Evolutionary conservation across 2,888 invertebrate species (phyloP).

Genomic region (Pseudeuparius sepicola): DNA sequence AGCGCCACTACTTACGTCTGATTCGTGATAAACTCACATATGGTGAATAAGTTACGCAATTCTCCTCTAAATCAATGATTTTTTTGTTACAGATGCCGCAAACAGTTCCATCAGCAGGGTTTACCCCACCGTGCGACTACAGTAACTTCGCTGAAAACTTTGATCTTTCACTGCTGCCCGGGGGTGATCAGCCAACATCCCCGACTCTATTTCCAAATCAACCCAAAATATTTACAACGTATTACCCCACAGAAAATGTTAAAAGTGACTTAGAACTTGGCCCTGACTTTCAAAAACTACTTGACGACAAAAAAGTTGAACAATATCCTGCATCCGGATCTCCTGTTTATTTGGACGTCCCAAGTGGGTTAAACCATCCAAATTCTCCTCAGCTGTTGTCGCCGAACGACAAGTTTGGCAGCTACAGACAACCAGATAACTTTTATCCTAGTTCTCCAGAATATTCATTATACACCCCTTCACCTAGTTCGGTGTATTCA

Average conservation of each 20-base stretch:
- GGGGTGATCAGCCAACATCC: constrained; percentile 46
- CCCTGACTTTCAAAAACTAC: constrained; percentile 37
- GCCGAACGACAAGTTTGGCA: constrained; percentile 42
- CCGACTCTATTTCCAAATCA: constrained; percentile 36
- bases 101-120: constrained; percentile 68
- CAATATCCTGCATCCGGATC: constrained; percentile 37
- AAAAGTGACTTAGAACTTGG: constrained; percentile 30
- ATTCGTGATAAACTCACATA: too few species aligned
- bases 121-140: constrained; percentile 62
- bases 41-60: too few species aligned
- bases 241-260: constrained; percentile 30
- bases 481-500: constrained; percentile 44
- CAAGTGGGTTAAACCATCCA: constrained; percentile 37
- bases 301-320: constrained; percentile 28
- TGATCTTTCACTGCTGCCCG: constrained; percentile 63
- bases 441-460: constrained; percentile 41
- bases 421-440: constrained; percentile 41
- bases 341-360: constrained; percentile 39
- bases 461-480: constrained; percentile 43
- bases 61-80: too few species aligned
- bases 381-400: constrained; percentile 36
- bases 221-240: constrained; percentile 35
- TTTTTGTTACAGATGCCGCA: constrained; percentile 79
- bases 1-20: too few species aligned
- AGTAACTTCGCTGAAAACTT: constrained; percentile 53